Conservation (phyloP, 2,888 invertebrate genomes). For the Ophion ventricosus region DNA sequence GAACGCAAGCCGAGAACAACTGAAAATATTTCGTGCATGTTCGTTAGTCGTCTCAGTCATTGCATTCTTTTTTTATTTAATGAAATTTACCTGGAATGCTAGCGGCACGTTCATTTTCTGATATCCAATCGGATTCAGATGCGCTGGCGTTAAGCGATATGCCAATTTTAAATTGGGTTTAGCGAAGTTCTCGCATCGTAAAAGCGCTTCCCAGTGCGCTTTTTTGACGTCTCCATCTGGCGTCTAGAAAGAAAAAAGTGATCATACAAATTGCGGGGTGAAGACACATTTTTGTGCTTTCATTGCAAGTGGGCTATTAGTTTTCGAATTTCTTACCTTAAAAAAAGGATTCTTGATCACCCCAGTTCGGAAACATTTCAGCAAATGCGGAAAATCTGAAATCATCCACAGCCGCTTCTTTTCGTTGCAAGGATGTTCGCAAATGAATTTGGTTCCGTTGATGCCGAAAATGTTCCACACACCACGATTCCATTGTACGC, state of each 20-base stretch:
- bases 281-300: neutral
- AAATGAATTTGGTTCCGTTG: conserved; percentile 54
- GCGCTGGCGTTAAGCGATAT: neutral
- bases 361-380: conserved; percentile 69
- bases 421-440: conserved; percentile 66
- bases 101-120: too few relatives aligned
- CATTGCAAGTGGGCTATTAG: neutral
- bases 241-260: conserved; percentile 17
- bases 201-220: conserved; percentile 1
- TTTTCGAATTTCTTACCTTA: conserved; percentile 42
- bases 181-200: neutral
- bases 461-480: conserved; percentile 71
- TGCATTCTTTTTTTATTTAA: neutral
- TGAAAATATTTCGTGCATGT: too few relatives aligned
- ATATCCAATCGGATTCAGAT: too few relatives aligned
- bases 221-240: conserved; percentile 16
- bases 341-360: conserved; percentile 54
- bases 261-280: neutral
- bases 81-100: neutral
- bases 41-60: too few relatives aligned
- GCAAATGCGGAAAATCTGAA: conserved; percentile 71
- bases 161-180: conserved; percentile 19
- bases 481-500: conserved; percentile 71
- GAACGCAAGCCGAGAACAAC: too few relatives aligned
- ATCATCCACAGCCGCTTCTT: conserved; percentile 68